Percentiles rank a stretch among this genome's conserved stretches.
Evolutionary conservation across 2,888 invertebrate species (phyloP).

Genomic region (Stenurella melanura): DNA sequence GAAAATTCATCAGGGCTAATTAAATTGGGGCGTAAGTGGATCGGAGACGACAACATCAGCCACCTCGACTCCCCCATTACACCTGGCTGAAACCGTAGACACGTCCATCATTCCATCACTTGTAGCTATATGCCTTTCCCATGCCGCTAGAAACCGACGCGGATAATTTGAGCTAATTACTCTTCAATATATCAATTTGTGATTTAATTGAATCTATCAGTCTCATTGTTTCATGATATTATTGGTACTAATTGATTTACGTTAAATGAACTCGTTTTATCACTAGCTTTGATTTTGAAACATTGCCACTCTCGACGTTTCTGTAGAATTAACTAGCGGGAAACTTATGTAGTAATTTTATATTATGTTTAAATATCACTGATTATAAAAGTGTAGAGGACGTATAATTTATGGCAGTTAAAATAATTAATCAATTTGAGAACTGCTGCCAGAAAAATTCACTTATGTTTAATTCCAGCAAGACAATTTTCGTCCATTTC

Average conservation of each 20-base stretch:
- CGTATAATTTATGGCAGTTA: no score
- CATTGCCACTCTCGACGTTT: no score
- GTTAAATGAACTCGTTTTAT: not conserved
- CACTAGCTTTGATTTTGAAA: no score
- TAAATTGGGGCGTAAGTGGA: slow-evolving; percentile 59
- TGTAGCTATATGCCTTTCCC: slow-evolving; percentile 19
- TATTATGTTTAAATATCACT: no score
- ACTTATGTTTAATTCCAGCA: no score
- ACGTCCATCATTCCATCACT: slow-evolving; percentile 36
- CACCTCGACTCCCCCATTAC: slow-evolving; percentile 18
- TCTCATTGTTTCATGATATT: not conserved
- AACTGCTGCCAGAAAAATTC: no score
- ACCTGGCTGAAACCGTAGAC: slow-evolving; percentile 46
- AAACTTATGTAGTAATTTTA: no score
- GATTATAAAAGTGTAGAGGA: no score
- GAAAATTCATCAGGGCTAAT: slow-evolving; percentile 60
- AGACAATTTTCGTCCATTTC: no score
- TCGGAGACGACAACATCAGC: slow-evolving; percentile 44
- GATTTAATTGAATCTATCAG: slow-evolving; percentile 24
- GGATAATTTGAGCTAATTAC: slow-evolving; percentile 33
- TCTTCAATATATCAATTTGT: slow-evolving; percentile 31
- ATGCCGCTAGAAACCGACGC: slow-evolving; percentile 19
- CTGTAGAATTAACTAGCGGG: no score
- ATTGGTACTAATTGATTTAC: not conserved
- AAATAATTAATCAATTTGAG: no score